phyloP scores from a whole-genome alignment of 2,113 vertebrate genomes.

The Heloderma charlesbogerti region DNA sequence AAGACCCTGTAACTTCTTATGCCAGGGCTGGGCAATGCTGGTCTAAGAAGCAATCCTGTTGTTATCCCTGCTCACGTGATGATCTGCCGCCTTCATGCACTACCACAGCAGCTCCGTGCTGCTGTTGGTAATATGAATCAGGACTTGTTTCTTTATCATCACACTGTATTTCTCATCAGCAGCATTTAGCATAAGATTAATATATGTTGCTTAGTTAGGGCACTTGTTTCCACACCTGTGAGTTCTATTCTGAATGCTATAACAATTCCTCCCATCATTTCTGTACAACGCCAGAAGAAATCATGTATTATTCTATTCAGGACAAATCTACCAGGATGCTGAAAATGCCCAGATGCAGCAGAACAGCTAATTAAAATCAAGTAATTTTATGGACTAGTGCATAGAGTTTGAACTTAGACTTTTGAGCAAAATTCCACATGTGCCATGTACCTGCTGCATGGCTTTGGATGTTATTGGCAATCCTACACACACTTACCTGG shows the following conservation, averaged over 20 bases:
- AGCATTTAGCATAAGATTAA: constrained; percentile 45
- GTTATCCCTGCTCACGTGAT: neutral
- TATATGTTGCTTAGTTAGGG: constrained; percentile 11
- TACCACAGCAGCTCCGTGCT: neutral
- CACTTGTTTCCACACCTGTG: constrained; percentile 6
- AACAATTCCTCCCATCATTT: neutral
- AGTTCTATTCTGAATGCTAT: neutral
- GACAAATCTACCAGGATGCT: neutral
- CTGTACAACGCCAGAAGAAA: neutral
- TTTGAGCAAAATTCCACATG: neutral
- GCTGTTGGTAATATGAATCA: constrained; percentile 33
- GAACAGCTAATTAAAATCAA: neutral
- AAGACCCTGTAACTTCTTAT: neutral
- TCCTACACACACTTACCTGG: no score
- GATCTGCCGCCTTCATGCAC: neutral
- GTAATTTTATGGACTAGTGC: neutral
- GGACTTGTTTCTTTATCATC: constrained; percentile 46
- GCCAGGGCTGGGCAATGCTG: neutral
- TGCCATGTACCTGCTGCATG: neutral
- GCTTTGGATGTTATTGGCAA: neutral
- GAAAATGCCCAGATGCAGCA: neutral
- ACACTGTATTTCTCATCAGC: constrained; percentile 30
- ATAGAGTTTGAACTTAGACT: neutral
- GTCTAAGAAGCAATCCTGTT: neutral
- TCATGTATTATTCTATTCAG: neutral